These are phyloP conservation scores for Hyaena hyaena DNA, from an alignment of 2,113 vertebrate genomes.

Conservation along the genomic window DNA sequence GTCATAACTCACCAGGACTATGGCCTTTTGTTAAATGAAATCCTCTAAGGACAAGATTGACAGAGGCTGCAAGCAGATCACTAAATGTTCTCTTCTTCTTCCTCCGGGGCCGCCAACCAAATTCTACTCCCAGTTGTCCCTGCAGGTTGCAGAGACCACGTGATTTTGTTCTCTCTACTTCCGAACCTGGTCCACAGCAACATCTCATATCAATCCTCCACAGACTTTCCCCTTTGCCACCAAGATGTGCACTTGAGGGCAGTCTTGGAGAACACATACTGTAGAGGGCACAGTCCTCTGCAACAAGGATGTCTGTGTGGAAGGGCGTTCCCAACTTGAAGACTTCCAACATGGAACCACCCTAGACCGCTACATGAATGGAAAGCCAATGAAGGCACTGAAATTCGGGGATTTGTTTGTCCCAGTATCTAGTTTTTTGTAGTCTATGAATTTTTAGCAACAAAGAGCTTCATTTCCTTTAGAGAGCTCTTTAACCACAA, in stretches of 20 bases:
- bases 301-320: not conserved
- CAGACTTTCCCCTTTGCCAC: not conserved
- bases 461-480: not conserved
- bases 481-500: conserved; percentile 5
- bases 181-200: not conserved
- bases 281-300: not conserved
- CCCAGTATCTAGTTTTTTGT: not conserved
- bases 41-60: not conserved
- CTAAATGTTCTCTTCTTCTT: not conserved
- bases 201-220: not conserved
- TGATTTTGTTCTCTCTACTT: not conserved
- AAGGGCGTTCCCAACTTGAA: fast-evolving
- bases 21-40: conserved; percentile 1
- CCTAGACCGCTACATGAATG: not conserved
- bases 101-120: not conserved
- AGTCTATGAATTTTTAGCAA: not conserved
- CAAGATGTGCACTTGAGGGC: not conserved
- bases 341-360: not conserved
- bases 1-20: not conserved
- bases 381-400: not conserved
- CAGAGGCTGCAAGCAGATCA: not conserved
- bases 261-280: not conserved
- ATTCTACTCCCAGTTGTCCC: not conserved
- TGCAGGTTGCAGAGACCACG: not conserved
- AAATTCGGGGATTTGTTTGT: not conserved